Evolutionary conservation across 2,113 vertebrate genomes (phyloP), one percentile per base, ranked within the genome.

Genomic region (Fulica atra): DNA sequence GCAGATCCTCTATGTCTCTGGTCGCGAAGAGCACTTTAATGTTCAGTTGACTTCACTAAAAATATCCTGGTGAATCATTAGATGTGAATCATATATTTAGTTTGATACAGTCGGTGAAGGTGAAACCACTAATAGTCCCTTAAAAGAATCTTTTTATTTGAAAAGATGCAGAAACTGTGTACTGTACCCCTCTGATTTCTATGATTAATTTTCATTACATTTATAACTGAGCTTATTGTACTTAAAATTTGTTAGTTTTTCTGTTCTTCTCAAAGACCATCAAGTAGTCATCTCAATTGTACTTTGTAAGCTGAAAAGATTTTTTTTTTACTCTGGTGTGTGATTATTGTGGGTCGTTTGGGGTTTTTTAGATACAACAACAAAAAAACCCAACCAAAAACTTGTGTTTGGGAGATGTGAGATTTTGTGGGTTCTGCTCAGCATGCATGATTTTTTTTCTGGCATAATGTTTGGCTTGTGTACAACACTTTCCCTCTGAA

Each of bases 41-140:
- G 60, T 93, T 81, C 60, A 57, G 38, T 71, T 84, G 73, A 84
- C 61, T 92, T 81, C 57, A 48, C 69, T 89, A 84, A 91, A 92
- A 91, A 76, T 53, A 44, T 1, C 36, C 26, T 53, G 3, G 11
- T 87, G 48, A 94, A 76, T 94, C 53, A 44, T 35, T 86, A 70
- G 35, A 53, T 38, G 35, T 66, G 59, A 86, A 65, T 35, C 72
- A 16, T 61, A 9, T 84, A 35, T 71, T 93, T 59, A 82, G 56
- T 69, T 9, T 3, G 38, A 85, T 88, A 56, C 16, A 53, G 13
- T 36, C 71, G 6, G 7, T 71, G 38, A 83, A 74, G n/a, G 35
- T 81, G 44, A 92, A 95, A 29, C 42, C 20, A 20, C 15, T 40
- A 31, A 70, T 2, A 84, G 10, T 46, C 11, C 14, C 10, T 91